These are phyloP conservation scores for Brachionus rotundiformis DNA, from an alignment of 1,140 invertebrate genomes.

Conservation along the genomic window DNA sequence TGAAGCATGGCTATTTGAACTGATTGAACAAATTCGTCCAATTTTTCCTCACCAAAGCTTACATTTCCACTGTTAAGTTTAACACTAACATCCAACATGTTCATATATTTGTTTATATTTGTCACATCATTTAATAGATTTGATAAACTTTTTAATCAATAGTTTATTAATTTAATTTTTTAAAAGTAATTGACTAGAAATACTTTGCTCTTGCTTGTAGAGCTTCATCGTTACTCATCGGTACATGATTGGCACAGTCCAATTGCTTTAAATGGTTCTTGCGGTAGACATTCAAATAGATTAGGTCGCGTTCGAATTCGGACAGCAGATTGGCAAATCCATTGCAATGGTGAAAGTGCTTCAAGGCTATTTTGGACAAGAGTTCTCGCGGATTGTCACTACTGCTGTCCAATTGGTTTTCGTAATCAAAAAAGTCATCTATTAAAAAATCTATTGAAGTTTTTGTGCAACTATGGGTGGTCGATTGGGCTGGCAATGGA, in stretches of 20 bases:
- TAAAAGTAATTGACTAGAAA: too few relatives aligned
- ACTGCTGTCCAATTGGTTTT: neutral
- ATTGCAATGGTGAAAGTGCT: neutral
- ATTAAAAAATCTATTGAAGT: neutral
- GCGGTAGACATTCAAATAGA: slow-evolving; percentile 24
- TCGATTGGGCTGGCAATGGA: neutral
- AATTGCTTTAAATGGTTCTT: slow-evolving; percentile 36
- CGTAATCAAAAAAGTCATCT: neutral
- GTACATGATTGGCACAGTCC: neutral
- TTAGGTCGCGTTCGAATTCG: neutral
- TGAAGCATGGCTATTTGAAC: slow-evolving; percentile 11
- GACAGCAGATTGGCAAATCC: neutral
- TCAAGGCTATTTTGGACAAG: neutral
- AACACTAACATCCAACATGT: neutral
- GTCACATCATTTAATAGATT: neutral
- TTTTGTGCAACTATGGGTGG: neutral
- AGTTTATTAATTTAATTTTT: neutral
- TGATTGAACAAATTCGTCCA: slow-evolving; percentile 5
- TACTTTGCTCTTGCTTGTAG: slow-evolving; percentile 28
- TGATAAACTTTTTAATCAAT: neutral
- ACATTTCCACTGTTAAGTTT: neutral
- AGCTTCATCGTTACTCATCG: slow-evolving; percentile 1
- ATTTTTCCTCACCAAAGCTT: neutral
- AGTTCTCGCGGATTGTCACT: neutral
- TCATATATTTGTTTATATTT: neutral